Conservation (phyloP, 2,797 vertebrate genomes). For the Strix occidentalis region DNA sequence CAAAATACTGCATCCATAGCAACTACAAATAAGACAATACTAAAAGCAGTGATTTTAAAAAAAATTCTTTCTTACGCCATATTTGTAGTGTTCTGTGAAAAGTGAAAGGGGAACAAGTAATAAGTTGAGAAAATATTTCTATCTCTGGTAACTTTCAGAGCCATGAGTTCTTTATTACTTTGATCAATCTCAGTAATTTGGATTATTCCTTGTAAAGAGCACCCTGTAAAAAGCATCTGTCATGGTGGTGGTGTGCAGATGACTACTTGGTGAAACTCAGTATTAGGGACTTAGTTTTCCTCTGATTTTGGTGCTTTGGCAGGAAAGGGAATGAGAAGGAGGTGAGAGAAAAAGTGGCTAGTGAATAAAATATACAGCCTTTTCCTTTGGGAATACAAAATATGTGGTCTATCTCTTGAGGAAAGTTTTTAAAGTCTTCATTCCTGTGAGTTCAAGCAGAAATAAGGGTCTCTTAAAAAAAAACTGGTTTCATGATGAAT, state of each 20-base stretch:
- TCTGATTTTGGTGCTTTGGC: neutral
- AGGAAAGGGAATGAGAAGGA: neutral
- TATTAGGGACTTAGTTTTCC: neutral
- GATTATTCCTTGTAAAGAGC: neutral
- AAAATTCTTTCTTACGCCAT: neutral
- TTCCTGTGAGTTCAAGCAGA: neutral
- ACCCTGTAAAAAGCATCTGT: neutral
- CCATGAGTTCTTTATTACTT: neutral
- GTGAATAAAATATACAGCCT: neutral
- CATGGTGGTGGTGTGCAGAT: neutral
- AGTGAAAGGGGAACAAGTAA: neutral
- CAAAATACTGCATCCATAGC: conserved; percentile 34
- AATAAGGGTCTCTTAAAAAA: neutral
- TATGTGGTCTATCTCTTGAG: accelerated
- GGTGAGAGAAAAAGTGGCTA: neutral
- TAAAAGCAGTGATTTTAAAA: neutral
- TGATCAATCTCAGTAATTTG: neutral
- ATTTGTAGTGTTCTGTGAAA: neutral
- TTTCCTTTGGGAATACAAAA: neutral
- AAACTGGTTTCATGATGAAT: neutral
- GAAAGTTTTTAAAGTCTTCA: neutral
- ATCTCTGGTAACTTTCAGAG: neutral
- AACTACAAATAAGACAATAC: conserved; percentile 22
- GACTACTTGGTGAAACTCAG: neutral
- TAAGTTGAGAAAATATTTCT: neutral